phyloP scores from a whole-genome alignment of 2,113 vertebrate genomes.

The Beaufortia kweichowensis region DNA sequence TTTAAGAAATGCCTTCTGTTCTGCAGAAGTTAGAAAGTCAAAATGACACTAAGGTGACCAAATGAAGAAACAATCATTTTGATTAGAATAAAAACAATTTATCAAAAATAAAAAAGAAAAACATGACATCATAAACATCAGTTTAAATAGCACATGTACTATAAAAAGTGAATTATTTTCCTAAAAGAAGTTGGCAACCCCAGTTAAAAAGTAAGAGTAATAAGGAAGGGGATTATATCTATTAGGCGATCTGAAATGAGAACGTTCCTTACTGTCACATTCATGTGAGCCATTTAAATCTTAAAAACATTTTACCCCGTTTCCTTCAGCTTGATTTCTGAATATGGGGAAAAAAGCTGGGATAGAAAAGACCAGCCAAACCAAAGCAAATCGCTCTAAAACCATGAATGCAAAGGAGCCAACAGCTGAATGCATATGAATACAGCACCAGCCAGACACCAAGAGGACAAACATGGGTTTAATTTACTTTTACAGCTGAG shows the following conservation, averaged over 20 bases:
- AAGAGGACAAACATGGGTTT: background rate
- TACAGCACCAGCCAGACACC: slow-evolving; percentile 63
- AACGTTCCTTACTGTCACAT: slow-evolving; percentile 75
- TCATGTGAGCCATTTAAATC: slow-evolving; percentile 67
- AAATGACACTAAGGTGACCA: too few species aligned
- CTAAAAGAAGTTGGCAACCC: too few species aligned
- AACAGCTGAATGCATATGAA: slow-evolving; percentile 66
- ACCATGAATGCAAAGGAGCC: slow-evolving; percentile 70
- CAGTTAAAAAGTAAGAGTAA: background rate
- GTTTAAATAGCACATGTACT: too few species aligned
- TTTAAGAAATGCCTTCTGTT: too few species aligned
- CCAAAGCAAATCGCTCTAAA: slow-evolving; percentile 64
- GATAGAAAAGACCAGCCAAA: slow-evolving; percentile 70
- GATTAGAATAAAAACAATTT: too few species aligned
- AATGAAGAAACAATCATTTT: too few species aligned
- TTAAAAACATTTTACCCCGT: slow-evolving; percentile 71
- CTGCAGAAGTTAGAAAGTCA: too few species aligned
- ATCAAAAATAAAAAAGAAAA: too few species aligned
- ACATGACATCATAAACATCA: too few species aligned
- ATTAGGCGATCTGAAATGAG: slow-evolving; percentile 68
- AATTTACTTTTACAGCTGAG: background rate
- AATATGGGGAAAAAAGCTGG: slow-evolving; percentile 61
- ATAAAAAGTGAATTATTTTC: too few species aligned
- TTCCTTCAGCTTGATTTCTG: slow-evolving; percentile 61
- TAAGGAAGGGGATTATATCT: slow-evolving; percentile 16